phyloP scores from a whole-genome alignment of 2,888 invertebrate genomes.

The Pyrochroa serraticornis region DNA sequence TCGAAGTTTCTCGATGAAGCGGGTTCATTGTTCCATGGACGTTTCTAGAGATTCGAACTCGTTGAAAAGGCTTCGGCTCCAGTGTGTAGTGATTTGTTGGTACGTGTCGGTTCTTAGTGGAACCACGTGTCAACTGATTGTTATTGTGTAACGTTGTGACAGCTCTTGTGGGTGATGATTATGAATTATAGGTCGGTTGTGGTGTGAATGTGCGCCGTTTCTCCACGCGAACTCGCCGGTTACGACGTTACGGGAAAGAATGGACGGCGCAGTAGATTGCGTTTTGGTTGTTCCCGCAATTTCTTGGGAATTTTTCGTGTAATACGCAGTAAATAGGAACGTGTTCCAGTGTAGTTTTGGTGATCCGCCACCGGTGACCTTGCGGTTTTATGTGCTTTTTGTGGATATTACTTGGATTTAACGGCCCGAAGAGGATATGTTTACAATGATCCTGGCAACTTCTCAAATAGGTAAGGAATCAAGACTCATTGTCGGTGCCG shows the following conservation, averaged over 20 bases:
- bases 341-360: no score
- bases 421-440: constrained; percentile 19
- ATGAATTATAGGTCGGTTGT: no score
- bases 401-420: constrained; percentile 2
- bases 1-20: constrained; percentile 21
- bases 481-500: not conserved
- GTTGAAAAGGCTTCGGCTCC: constrained; percentile 15
- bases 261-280: not conserved
- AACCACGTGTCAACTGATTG: constrained; percentile 11
- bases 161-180: not conserved
- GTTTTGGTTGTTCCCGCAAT: constrained; percentile 3
- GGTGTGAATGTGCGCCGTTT: constrained; percentile 1
- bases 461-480: constrained; percentile 23
- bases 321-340: not conserved
- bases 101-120: not conserved
- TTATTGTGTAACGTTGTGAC: constrained; percentile 3
- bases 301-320: constrained; percentile 7
- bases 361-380: no score
- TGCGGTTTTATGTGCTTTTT: constrained; percentile 7
- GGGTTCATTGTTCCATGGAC: constrained; percentile 20
- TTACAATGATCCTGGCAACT: constrained; percentile 24
- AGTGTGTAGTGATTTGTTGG: constrained; percentile 19
- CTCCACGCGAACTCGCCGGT: constrained; percentile 2
- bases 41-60: constrained; percentile 28
- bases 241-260: not conserved